Evolutionary conservation across 2,888 invertebrate species (phyloP).

Genomic region (Dascillus cervinus): DNA sequence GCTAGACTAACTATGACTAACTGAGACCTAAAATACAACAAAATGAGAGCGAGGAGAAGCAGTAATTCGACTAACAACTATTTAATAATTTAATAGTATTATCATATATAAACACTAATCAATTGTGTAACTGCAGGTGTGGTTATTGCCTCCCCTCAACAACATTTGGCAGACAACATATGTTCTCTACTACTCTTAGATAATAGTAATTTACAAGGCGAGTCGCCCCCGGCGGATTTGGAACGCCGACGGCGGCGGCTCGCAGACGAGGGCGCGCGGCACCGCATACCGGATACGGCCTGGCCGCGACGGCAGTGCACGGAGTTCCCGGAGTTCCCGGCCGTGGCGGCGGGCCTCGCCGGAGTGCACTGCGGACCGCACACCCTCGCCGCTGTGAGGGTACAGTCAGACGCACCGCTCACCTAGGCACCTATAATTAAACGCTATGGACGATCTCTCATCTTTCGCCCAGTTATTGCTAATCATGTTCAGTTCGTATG

Average conservation of each 20-base stretch:
- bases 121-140: constrained; percentile 23
- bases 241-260: constrained; percentile 18
- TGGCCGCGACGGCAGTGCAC: constrained; percentile 28
- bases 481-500: constrained; percentile 37
- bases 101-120: constrained; percentile 28
- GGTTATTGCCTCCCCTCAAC: constrained; percentile 35
- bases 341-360: constrained; percentile 20
- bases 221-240: constrained; percentile 13
- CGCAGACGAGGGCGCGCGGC: constrained; percentile 30
- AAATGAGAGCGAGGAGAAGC: constrained; percentile 38
- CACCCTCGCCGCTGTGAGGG: constrained; percentile 30
- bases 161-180: constrained; percentile 42
- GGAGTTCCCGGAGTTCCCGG: constrained; percentile 18
- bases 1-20: constrained; percentile 35
- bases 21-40: constrained; percentile 40
- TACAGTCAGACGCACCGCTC: constrained; percentile 24
- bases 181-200: constrained; percentile 32
- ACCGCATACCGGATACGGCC: constrained; percentile 16
- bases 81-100: constrained; percentile 14
- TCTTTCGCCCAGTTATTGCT: constrained; percentile 41
- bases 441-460: constrained; percentile 38
- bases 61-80: constrained; percentile 28
- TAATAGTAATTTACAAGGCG: constrained; percentile 22
- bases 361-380: constrained; percentile 31
- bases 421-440: constrained; percentile 42